These are phyloP conservation scores for Drosophila truncata DNA, from an alignment of 1,140 invertebrate species.

Conservation along the genomic window DNA sequence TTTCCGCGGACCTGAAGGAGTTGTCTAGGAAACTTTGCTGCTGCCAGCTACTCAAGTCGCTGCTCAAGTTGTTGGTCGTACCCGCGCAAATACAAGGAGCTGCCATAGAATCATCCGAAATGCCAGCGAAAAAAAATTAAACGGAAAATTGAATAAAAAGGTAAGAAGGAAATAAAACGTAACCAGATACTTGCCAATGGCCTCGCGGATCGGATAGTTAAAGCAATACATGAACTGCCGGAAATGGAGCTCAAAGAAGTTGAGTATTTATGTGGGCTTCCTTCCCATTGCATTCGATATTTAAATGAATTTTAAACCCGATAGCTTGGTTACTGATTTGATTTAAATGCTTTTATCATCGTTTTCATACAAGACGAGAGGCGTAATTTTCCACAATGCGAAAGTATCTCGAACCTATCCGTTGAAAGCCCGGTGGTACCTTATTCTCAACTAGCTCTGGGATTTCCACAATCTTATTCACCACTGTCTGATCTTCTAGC, in stretches of 20 bases:
- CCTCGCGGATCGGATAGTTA: slow-evolving; percentile 39
- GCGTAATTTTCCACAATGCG: no score
- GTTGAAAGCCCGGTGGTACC: no score
- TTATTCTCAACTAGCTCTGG: no score
- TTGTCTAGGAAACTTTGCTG: slow-evolving; percentile 84
- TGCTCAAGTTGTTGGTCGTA: slow-evolving; percentile 73
- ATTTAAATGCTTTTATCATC: background rate
- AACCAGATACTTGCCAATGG: slow-evolving; percentile 74
- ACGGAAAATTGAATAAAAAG: slow-evolving; percentile 58
- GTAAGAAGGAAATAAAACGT: slow-evolving; percentile 49
- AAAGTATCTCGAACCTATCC: no score
- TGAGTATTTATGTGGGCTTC: background rate
- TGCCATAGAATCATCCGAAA: slow-evolving; percentile 42
- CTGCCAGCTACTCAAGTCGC: slow-evolving; percentile 78
- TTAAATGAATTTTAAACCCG: background rate
- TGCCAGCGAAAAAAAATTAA: slow-evolving; percentile 46
- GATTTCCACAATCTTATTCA: no score
- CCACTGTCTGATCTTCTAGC: no score
- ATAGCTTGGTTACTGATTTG: slow-evolving; percentile 1
- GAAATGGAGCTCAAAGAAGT: background rate
- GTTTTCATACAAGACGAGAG: no score
- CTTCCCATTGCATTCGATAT: slow-evolving; percentile 7
- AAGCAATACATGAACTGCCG: slow-evolving; percentile 35
- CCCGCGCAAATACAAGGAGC: slow-evolving; percentile 44
- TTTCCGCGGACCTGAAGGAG: slow-evolving; percentile 70